phyloP scores from a whole-genome alignment of 2,888 invertebrate species.

The Geotrupes spiniger region DNA sequence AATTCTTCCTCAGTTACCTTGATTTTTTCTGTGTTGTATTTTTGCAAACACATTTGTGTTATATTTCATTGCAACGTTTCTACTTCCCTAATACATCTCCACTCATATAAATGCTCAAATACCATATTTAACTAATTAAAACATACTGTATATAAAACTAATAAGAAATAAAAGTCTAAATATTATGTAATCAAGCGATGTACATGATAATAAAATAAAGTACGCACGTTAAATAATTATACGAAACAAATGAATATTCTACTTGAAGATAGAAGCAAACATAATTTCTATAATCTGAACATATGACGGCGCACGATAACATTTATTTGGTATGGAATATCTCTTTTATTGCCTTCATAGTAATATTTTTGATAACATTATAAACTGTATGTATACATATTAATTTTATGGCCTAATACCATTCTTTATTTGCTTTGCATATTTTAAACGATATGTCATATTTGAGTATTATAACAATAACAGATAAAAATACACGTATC shows the following conservation, averaged over 20 bases:
- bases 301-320: constrained; percentile 20
- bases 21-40: no score
- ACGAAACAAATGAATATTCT: constrained; percentile 6
- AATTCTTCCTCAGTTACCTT: no score
- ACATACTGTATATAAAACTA: no score
- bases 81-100: no score
- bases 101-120: no score
- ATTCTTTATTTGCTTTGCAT: constrained; percentile 1
- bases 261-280: constrained; percentile 18
- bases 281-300: constrained; percentile 22
- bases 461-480: constrained; percentile 1
- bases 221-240: constrained; percentile 16
- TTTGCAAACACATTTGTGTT: no score
- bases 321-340: constrained; percentile 12
- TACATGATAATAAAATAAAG: constrained; percentile 11
- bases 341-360: not conserved
- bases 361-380: constrained; percentile 10
- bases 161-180: no score
- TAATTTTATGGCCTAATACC: constrained; percentile 6
- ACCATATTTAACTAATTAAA: no score
- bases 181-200: constrained; percentile 10
- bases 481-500: not conserved
- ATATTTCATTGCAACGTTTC: no score
- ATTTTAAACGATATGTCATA: constrained; percentile 3
- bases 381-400: constrained; percentile 11